Percentiles rank a stretch among this genome's conserved stretches.
phyloP scores from a whole-genome alignment of 2,797 vertebrate species.

The Girardinus metallicus region DNA sequence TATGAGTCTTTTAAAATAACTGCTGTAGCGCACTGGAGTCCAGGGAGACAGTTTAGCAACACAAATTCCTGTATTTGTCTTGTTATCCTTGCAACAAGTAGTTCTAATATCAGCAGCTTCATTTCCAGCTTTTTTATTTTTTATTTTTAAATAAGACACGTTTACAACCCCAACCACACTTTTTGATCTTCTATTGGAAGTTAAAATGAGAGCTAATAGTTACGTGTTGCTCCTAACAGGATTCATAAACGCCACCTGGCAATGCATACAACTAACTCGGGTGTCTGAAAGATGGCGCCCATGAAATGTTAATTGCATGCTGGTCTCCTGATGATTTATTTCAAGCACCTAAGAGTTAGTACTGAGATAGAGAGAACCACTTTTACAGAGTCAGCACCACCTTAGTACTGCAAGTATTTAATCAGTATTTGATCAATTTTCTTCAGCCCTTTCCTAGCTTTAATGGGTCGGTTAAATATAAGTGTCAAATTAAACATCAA shows the following conservation, averaged over 20 bases:
- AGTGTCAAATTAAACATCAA: neutral
- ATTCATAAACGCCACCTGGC: neutral
- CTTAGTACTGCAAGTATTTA: neutral
- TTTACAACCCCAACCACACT: neutral
- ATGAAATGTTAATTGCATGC: neutral
- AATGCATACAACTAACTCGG: neutral
- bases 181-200: neutral
- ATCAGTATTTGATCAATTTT: neutral
- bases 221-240: neutral
- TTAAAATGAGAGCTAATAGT: neutral
- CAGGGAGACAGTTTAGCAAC: neutral
- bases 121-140: too few relatives aligned
- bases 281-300: neutral
- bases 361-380: neutral
- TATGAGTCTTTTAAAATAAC: neutral
- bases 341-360: neutral
- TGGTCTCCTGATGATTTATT: neutral
- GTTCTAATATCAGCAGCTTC: neutral
- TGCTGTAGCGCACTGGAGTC: neutral
- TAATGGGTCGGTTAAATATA: neutral
- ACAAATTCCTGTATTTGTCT: neutral
- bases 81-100: neutral
- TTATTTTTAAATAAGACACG: neutral
- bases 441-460: neutral
- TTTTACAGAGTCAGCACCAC: neutral